Evolutionary conservation across 1,140 invertebrate species (phyloP).

Genomic region (Camponotus vicinus): DNA sequence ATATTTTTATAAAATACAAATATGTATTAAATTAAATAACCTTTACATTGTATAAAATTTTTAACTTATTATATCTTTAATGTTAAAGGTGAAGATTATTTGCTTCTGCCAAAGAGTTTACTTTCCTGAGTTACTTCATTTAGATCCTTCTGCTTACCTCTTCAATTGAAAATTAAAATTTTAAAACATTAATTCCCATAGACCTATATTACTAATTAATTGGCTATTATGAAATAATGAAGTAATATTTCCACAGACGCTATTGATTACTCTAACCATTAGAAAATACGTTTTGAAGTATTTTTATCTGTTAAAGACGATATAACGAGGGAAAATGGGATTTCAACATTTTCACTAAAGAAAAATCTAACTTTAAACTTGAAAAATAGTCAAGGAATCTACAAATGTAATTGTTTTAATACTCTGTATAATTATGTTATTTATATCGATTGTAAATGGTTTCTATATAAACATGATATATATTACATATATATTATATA

Average conservation of each 20-base stretch:
- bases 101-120: slow-evolving; percentile 1
- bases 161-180: slow-evolving; percentile 3
- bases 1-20: slow-evolving; percentile 17
- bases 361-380: background rate
- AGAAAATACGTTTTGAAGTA: slow-evolving; percentile 49
- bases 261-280: slow-evolving; percentile 44
- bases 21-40: slow-evolving; percentile 38
- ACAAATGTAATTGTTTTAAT: background rate
- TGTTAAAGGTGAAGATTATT: slow-evolving; percentile 55
- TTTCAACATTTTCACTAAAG: slow-evolving; percentile 28
- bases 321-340: slow-evolving; percentile 26
- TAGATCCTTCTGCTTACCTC: background rate
- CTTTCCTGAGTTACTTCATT: slow-evolving; percentile 16
- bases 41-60: slow-evolving; percentile 22
- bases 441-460: background rate
- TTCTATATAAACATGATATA: background rate
- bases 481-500: background rate
- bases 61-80: slow-evolving; percentile 31
- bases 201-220: background rate
- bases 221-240: slow-evolving; percentile 3
- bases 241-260: slow-evolving; percentile 13
- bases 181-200: background rate
- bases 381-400: background rate
- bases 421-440: background rate
- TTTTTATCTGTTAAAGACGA: slow-evolving; percentile 57